Conservation (phyloP, 2,888 invertebrate genomes). For the Drosophila leonis region DNA sequence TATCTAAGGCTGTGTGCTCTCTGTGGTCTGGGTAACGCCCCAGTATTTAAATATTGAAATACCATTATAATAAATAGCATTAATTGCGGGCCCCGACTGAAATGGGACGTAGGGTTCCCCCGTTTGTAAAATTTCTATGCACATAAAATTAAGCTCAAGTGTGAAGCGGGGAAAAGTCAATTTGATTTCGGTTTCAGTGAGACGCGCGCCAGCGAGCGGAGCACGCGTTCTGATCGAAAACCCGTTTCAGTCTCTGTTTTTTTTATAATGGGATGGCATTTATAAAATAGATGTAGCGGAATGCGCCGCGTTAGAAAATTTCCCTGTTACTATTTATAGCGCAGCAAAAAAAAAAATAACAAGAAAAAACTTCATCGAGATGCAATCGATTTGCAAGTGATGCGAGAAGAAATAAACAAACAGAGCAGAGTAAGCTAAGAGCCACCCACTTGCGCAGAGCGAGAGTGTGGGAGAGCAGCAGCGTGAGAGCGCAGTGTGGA, state of each 20-base stretch:
- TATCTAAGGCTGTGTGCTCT: constrained; percentile 26
- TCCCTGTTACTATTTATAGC: constrained; percentile 71
- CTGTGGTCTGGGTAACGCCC: constrained; percentile 46
- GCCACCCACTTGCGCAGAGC: constrained; percentile 52
- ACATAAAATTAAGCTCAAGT: constrained; percentile 56
- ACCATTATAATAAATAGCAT: constrained; percentile 45
- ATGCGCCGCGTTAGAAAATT: constrained; percentile 70
- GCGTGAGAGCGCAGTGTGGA: constrained; percentile 16
- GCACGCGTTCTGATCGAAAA: constrained; percentile 69
- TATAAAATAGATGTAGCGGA: constrained; percentile 48
- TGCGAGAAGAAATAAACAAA: constrained; percentile 69
- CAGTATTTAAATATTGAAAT: constrained; percentile 38
- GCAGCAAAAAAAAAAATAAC: constrained; percentile 28
- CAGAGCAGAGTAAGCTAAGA: constrained; percentile 41
- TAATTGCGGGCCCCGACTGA: constrained; percentile 20
- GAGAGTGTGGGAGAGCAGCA: constrained; percentile 2
- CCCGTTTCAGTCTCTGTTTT: constrained; percentile 58
- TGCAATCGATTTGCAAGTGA: constrained; percentile 78
- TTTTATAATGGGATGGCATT: constrained; percentile 68
- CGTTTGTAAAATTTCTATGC: constrained; percentile 40
- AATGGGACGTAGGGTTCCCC: constrained; percentile 46
- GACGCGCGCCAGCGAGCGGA: constrained; percentile 53
- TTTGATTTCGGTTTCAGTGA: constrained; percentile 75
- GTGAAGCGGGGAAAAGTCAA: constrained; percentile 64
- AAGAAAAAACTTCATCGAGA: constrained; percentile 60